Conservation (phyloP, 1,140 invertebrate species). For the Musca vetustissima region DNA sequence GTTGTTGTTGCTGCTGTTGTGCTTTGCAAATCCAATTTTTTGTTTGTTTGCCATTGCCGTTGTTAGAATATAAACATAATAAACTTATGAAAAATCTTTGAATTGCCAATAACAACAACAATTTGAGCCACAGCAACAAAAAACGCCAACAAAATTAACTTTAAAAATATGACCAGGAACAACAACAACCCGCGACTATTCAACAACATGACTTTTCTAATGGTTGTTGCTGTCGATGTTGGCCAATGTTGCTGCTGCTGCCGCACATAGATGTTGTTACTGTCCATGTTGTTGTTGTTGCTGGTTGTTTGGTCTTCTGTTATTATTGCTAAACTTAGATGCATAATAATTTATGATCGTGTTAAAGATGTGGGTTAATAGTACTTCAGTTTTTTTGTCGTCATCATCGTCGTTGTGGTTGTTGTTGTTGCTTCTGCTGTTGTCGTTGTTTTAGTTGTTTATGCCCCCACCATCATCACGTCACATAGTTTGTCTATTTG, state of each 20-base stretch:
- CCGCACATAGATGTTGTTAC: slow-evolving; percentile 24
- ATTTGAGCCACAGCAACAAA: too few relatives aligned
- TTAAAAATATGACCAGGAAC: neutral
- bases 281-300: slow-evolving; percentile 26
- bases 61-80: too few relatives aligned
- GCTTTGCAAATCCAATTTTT: too few relatives aligned
- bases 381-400: slow-evolving; percentile 46
- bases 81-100: too few relatives aligned
- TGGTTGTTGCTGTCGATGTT: too few relatives aligned
- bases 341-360: slow-evolving; percentile 56
- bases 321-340: slow-evolving; percentile 33
- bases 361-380: slow-evolving; percentile 56
- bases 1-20: too few relatives aligned
- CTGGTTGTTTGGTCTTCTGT: slow-evolving; percentile 34
- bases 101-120: neutral
- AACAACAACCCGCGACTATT: neutral
- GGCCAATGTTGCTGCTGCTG: neutral
- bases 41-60: too few relatives aligned
- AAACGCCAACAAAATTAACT: neutral
- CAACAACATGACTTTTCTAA: too few relatives aligned
- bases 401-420: neutral
- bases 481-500: slow-evolving; percentile 31
- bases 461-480: neutral
- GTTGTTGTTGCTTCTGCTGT: neutral
- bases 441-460: neutral